Percentiles rank a stretch among this genome's conserved stretches.
These are phyloP conservation scores for Ostrea edulis DNA, from an alignment of 1,140 invertebrate genomes.

Conservation along the genomic window DNA sequence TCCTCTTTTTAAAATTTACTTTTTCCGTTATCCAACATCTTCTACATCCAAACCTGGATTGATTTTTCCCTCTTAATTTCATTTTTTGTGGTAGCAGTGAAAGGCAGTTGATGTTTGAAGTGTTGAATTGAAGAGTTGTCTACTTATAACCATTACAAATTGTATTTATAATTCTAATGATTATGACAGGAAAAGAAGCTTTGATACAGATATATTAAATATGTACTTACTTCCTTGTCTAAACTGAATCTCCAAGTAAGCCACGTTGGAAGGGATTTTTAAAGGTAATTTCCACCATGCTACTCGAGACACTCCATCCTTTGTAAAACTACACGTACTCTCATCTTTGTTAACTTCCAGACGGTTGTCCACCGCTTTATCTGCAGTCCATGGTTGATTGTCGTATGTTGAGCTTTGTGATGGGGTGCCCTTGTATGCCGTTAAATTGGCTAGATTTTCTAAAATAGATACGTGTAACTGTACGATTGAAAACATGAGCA, in stretches of 20 bases:
- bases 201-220: not conserved
- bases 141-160: too few relatives aligned
- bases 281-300: not conserved
- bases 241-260: not conserved
- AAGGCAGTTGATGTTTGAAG: too few relatives aligned
- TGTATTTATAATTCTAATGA: too few relatives aligned
- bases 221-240: not conserved
- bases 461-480: too few relatives aligned
- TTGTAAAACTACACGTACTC: not conserved
- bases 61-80: too few relatives aligned
- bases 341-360: not conserved
- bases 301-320: not conserved
- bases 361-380: not conserved
- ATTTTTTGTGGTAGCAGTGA: too few relatives aligned
- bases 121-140: too few relatives aligned
- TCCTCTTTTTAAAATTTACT: too few relatives aligned
- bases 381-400: not conserved
- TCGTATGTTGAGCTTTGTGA: not conserved
- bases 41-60: too few relatives aligned
- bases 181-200: too few relatives aligned
- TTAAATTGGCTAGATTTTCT: not conserved
- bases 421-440: not conserved
- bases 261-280: not conserved
- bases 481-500: too few relatives aligned
- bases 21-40: too few relatives aligned